Percentiles rank a stretch among this genome's conserved stretches.
Conservation (phyloP, 1,140 invertebrate species). For the Drosophila ironensis region DNA sequence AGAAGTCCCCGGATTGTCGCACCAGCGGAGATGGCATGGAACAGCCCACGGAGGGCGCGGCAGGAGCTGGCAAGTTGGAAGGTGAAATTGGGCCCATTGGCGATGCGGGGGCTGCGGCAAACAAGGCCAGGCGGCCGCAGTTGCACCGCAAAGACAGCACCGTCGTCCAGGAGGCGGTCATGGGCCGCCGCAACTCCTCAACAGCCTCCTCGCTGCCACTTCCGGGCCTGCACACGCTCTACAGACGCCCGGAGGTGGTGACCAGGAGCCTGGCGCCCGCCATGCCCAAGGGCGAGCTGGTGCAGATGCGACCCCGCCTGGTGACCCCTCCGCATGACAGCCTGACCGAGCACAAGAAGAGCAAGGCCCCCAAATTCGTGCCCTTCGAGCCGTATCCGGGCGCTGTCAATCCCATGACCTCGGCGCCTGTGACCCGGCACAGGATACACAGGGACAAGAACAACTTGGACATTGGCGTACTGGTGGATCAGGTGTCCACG, state of each 20-base stretch:
- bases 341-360: conserved; percentile 82
- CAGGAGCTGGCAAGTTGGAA: conserved; percentile 68
- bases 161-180: conserved; percentile 38
- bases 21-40: conserved; percentile 86
- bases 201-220: conserved; percentile 26
- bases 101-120: conserved; percentile 6
- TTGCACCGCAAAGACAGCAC: conserved; percentile 56
- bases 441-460: conserved; percentile 80
- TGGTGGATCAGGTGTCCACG: conserved; percentile 87
- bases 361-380: conserved; percentile 91
- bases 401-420: conserved; percentile 89
- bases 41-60: conserved; percentile 68
- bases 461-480: conserved; percentile 87
- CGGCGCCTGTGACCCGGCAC: conserved; percentile 63
- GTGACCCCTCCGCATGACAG: conserved; percentile 17
- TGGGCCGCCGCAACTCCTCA: conserved; percentile 27
- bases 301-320: conserved; percentile 66
- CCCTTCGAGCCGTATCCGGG: conserved; percentile 94
- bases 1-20: conserved; percentile 50
- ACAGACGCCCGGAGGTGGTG: conserved; percentile 54
- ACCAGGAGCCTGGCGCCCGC: conserved; percentile 59
- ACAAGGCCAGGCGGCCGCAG: conserved; percentile 34
- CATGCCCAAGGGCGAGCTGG: conserved; percentile 70
- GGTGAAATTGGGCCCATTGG: conserved; percentile 19
- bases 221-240: conserved; percentile 67